Evolutionary conservation across 1,140 invertebrate genomes (phyloP), one percentile per base, ranked within the genome.

Genomic region (Drosophila fuyamai): DNA sequence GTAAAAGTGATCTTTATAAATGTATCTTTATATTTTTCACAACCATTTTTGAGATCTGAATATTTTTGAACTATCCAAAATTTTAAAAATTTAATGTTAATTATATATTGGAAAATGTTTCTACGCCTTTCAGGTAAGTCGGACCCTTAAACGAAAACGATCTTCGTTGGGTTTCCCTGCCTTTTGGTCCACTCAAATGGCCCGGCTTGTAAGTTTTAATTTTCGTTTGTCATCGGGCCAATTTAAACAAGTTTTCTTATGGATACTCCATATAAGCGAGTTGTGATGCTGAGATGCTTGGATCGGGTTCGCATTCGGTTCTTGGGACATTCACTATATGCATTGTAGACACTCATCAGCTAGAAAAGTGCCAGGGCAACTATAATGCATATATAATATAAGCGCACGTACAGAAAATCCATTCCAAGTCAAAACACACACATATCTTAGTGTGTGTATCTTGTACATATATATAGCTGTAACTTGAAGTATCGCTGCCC

Each of bases 401-500:
- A 61, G 43, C 18, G 47, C 23, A 58, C 44, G 38, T 46, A 74
- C 51, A 57, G 55, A 68, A 76, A 76, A 67, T 76, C 72, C 50
- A 76, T 67, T 56, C 68, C 48, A 55, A 44, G 63, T 27, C 50
- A 74, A 62, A 40, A 40, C 70, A 23, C 44, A 75, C 14, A 76
- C 32, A 54, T 84, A 86, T 86, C 78, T 81, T 68, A 50, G 66
- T 88, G 83, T 51, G 74, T 85, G 63, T 85, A 68, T 79, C 38
- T 41, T 47, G 48, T 60, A 41, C 60, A 71, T 61, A 41, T 71
- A 71, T 61, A 54, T 36, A 46, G 9, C 50, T 81, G 82, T 86
- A 76, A 86, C 43, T 82, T 86, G 62, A 80, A 79, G 83, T 88
- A 83, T 86, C 75, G 81, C 71, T 63, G 76, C 54, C 59, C 68